Conservation (phyloP, 2,113 vertebrate species). For the Guaruba guarouba region DNA sequence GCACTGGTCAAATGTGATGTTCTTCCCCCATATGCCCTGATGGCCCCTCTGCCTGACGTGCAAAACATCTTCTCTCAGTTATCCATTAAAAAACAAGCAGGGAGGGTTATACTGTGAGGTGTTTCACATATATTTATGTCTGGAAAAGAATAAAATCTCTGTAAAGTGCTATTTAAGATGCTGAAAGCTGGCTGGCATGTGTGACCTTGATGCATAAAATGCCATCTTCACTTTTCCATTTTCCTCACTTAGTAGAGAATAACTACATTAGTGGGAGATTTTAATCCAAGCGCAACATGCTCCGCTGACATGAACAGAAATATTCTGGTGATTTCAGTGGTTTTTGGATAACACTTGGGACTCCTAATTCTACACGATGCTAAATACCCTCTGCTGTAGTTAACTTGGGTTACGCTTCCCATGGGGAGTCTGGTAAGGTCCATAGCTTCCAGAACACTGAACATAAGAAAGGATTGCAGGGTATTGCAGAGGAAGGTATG, state of each 20-base stretch:
- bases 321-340: not conserved
- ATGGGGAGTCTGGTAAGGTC: not conserved
- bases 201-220: conserved; percentile 25
- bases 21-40: not conserved
- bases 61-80: not conserved
- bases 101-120: not conserved
- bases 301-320: not conserved
- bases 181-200: not conserved
- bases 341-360: not conserved
- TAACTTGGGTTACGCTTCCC: not conserved
- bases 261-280: conserved; percentile 9
- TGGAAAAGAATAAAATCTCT: not conserved
- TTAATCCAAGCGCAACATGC: not conserved
- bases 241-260: not conserved
- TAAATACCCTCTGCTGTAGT: not conserved
- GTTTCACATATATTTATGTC: not conserved
- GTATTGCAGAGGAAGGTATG: not conserved
- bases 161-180: not conserved
- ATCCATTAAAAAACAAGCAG: not conserved
- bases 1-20: not conserved
- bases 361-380: not conserved
- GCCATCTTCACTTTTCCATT: conserved; percentile 2
- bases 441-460: not conserved
- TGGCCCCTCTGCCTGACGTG: not conserved
- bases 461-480: not conserved